phyloP scores from a whole-genome alignment of 2,888 invertebrate species.

The Macaria liturata region DNA sequence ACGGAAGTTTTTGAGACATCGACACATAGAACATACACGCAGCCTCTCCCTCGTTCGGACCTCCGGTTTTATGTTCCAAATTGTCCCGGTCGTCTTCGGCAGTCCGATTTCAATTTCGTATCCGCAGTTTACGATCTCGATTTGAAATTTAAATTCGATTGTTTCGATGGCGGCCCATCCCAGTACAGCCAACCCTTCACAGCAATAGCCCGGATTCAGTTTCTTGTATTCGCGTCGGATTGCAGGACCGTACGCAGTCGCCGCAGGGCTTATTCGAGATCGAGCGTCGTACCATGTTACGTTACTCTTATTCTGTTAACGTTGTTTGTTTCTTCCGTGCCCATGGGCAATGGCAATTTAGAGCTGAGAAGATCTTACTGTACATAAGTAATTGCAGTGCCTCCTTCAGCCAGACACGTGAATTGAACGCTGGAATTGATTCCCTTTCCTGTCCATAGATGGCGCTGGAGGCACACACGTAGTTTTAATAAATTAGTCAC shows the following conservation, averaged over 20 bases:
- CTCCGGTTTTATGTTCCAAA: conserved; percentile 68
- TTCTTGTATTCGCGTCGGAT: conserved; percentile 64
- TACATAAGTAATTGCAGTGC: conserved; percentile 33
- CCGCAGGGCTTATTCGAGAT: conserved; percentile 79
- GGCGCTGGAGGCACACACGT: conserved; percentile 29
- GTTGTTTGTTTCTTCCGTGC: conserved; percentile 68
- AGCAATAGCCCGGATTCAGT: conserved; percentile 76
- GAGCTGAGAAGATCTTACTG: conserved; percentile 54
- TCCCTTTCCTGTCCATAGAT: conserved; percentile 31
- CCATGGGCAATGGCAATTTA: conserved; percentile 60
- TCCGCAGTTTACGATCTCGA: conserved; percentile 30
- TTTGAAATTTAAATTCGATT: conserved; percentile 31
- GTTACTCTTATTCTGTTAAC: conserved; percentile 75
- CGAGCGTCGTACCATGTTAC: conserved; percentile 75
- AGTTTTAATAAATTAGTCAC: conserved; percentile 33
- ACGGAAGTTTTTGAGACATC: conserved; percentile 70
- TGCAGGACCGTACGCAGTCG: conserved; percentile 69
- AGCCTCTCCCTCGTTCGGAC: conserved; percentile 62
- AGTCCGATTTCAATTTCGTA: conserved; percentile 20
- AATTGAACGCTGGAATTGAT: conserved; percentile 67
- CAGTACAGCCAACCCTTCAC: conserved; percentile 55
- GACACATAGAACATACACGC: conserved; percentile 70
- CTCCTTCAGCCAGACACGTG: conserved; percentile 31
- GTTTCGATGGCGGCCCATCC: conserved; percentile 39
- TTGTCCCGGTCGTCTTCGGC: conserved; percentile 43